Evolutionary conservation across 2,797 vertebrate species (phyloP), one percentile per base, ranked within the genome.

Genomic region (Onychomys torridus): DNA sequence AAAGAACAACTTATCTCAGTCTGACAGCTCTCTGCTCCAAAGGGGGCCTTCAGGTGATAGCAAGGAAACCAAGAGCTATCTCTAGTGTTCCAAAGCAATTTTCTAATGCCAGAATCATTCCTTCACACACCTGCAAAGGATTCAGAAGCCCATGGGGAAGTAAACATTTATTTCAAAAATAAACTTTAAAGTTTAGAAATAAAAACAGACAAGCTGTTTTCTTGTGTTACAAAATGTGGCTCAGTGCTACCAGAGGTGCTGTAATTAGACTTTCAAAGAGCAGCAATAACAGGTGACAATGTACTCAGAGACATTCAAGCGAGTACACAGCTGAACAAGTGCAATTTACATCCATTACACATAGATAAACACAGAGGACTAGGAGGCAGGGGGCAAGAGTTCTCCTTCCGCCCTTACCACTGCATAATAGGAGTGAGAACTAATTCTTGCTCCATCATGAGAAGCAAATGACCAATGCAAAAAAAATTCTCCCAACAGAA

Each of bases 111-210:
- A 0, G 14, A 88, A 93, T 94, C 94, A 82, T 90, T 88, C 90
- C 85, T 96, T 93, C 89, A 32, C 71, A 86, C 96, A 97, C 96
- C 97, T 98, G 98, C 96, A 89, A 87, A 88, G 95, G 88, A 96
- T 89, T 81, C 96, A 93, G 94, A 92, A 96, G 88, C 89, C 97
- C 59, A 4, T 75, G 65, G 92, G 96, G 83, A 96, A 96, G 92
- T 89, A 94, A 96, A 97, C 94, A 91, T 96, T 95, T 97, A 95
- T 96, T 97, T 97, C 95, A 94, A 97, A 97, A 96, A 95, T 96
- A 97, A 97, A 97, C 96, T 95, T 96, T 84, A 77, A 96, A 95
- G 90, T 96, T 93, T 59, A 83, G 91, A 97, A 95, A 97, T 97
- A 95, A 96, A 97, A 96, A 52, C 90, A 94, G 97, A 95, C 96